These are phyloP conservation scores for Urosaurus nigricauda DNA, from an alignment of 2,797 vertebrate species.

Conservation along the genomic window DNA sequence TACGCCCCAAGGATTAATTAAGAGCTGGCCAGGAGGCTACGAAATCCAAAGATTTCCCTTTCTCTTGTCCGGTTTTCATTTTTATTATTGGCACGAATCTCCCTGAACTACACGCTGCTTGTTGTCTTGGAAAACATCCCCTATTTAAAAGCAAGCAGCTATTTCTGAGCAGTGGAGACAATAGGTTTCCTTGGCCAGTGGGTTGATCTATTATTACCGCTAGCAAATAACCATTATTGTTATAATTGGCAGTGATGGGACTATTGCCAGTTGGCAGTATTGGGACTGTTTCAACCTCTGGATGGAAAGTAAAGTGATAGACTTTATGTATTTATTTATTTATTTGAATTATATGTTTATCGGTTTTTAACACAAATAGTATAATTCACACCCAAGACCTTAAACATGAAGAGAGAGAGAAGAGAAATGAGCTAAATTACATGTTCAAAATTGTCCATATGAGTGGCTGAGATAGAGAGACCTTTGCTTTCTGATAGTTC, in stretches of 20 bases:
- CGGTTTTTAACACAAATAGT: too few species aligned
- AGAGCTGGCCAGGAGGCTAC: constrained; percentile 8
- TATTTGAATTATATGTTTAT: too few species aligned
- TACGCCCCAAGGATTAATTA: constrained; percentile 7
- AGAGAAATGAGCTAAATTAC: too few species aligned
- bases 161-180: constrained; percentile 46
- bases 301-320: too few species aligned
- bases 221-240: too few species aligned
- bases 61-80: background rate
- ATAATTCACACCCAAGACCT: too few species aligned
- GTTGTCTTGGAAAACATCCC: constrained; percentile 27
- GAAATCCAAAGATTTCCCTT: constrained; percentile 33
- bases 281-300: background rate
- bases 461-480: too few species aligned
- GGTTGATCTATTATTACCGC: background rate
- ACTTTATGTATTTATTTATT: too few species aligned
- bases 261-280: constrained; percentile 25
- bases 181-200: constrained; percentile 31
- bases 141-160: accelerated
- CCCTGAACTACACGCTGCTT: constrained; percentile 47
- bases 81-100: background rate
- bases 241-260: constrained; percentile 13
- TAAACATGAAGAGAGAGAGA: too few species aligned
- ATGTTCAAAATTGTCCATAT: too few species aligned
- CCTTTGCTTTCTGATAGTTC: too few species aligned